Conservation (phyloP, 1,140 invertebrate species). For the Akabosia matsudoensis region DNA sequence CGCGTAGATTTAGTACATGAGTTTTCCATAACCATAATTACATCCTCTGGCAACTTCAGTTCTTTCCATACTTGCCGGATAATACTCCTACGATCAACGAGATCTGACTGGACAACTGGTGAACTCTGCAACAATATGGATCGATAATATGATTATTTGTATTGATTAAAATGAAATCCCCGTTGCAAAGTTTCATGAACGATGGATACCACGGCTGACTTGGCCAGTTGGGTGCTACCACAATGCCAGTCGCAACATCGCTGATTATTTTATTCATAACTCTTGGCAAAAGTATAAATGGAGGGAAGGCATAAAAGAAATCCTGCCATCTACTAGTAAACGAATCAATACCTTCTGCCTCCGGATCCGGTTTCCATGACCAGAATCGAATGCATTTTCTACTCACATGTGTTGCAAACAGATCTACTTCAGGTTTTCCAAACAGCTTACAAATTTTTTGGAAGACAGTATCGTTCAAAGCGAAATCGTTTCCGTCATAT, state of each 20-base stretch:
- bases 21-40: background rate
- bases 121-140: background rate
- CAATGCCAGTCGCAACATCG: background rate
- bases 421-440: conserved; percentile 2
- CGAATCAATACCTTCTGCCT: conserved; percentile 5
- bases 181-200: background rate
- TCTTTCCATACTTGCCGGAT: background rate
- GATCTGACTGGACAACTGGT: background rate
- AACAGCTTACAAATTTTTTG: background rate
- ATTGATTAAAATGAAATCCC: background rate
- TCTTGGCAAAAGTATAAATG: conserved; percentile 14
- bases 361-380: conserved; percentile 19
- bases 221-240: conserved; percentile 16
- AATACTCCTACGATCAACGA: background rate
- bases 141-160: background rate
- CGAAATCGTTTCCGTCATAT: conserved; percentile 18
- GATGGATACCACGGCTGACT: conserved; percentile 31
- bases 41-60: background rate
- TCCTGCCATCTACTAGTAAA: conserved; percentile 19
- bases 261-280: conserved; percentile 19
- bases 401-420: conserved; percentile 18
- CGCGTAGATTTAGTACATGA: background rate
- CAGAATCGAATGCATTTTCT: conserved; percentile 11
- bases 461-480: background rate
- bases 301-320: conserved; percentile 14